A percentile compares a stretch with the other conserved stretches of the same genome.
Evolutionary conservation across 2,888 invertebrate genomes (phyloP).

Genomic region (Chamaedrilus cognettii): DNA sequence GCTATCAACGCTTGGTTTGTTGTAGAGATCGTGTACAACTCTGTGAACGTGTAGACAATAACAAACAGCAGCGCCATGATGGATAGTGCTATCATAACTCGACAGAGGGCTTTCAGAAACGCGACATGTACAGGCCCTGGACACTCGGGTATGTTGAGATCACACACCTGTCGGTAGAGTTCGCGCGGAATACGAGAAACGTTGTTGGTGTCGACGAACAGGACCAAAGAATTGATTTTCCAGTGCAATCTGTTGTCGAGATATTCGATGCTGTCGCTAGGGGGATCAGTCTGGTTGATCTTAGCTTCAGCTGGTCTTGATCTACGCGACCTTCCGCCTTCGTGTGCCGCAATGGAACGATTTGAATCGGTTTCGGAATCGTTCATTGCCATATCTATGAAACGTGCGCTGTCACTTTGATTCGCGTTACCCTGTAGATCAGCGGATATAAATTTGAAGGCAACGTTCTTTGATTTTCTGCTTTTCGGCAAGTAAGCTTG

Average conservation of each 20-base stretch:
- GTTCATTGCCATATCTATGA: too few relatives aligned
- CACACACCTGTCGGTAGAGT: constrained; percentile 51
- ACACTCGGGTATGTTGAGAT: constrained; percentile 51
- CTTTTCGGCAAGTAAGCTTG: too few relatives aligned
- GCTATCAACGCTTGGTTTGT: constrained; percentile 55
- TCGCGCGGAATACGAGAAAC: constrained; percentile 53
- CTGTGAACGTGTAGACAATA: constrained; percentile 54
- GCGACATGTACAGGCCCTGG: constrained; percentile 56
- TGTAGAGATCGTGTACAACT: constrained; percentile 48
- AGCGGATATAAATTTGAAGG: constrained; percentile 50
- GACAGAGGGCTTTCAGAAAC: constrained; percentile 48
- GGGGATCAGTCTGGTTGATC: too few relatives aligned
- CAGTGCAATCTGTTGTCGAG: constrained; percentile 33
- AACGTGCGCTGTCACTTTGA: too few relatives aligned
- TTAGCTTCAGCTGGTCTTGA: too few relatives aligned
- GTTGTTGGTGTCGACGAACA: constrained; percentile 42
- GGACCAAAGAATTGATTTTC: constrained; percentile 30
- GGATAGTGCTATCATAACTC: constrained; percentile 52
- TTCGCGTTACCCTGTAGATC: too few relatives aligned
- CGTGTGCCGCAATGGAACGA: too few relatives aligned
- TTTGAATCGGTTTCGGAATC: too few relatives aligned
- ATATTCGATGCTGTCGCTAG: constrained; percentile 35
- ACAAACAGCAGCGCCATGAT: constrained; percentile 55
- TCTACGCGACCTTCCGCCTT: too few relatives aligned
- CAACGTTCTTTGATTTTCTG: too few relatives aligned